Evolutionary conservation across 2,797 vertebrate species (phyloP).

Genomic region (Chromobotia macracanthus): DNA sequence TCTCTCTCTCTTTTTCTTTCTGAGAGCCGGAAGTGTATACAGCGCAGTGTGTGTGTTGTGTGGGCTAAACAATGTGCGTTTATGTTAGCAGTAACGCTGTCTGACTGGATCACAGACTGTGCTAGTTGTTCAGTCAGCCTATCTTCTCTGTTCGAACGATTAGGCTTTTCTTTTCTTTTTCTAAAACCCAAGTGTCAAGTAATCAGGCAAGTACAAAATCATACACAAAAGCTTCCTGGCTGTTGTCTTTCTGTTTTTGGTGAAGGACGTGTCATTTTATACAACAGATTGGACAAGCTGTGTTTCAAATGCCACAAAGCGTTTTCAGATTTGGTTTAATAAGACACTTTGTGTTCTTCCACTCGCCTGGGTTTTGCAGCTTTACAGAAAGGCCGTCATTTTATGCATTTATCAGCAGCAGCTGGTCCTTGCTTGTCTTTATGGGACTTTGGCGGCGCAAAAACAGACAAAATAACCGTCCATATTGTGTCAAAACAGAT

Average conservation of each 20-base stretch:
- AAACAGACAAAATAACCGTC: too few relatives aligned
- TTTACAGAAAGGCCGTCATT: too few relatives aligned
- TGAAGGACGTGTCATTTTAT: neutral
- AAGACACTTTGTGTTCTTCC: too few relatives aligned
- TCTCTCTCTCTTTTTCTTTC: neutral
- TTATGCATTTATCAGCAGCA: too few relatives aligned
- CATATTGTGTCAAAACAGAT: too few relatives aligned
- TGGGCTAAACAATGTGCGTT: constrained; percentile 79
- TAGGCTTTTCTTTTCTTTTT: constrained; percentile 1
- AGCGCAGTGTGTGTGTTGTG: constrained; percentile 25
- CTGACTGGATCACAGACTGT: constrained; percentile 37
- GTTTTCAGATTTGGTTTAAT: too few relatives aligned
- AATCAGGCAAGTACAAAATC: constrained; percentile 4
- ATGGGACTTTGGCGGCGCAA: too few relatives aligned
- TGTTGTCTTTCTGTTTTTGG: neutral
- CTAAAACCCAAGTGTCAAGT: neutral
- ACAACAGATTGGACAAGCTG: neutral
- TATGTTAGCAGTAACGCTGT: neutral
- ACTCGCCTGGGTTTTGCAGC: too few relatives aligned
- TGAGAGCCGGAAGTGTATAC: constrained; percentile 7
- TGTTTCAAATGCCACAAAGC: neutral
- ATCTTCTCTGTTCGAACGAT: neutral
- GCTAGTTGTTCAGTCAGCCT: neutral
- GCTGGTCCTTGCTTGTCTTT: too few relatives aligned
- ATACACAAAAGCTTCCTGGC: constrained; percentile 1